Evolutionary conservation across 2,113 vertebrate species (phyloP), one percentile per base, ranked within the genome.

Genomic region (Alligator mississippiensis): DNA sequence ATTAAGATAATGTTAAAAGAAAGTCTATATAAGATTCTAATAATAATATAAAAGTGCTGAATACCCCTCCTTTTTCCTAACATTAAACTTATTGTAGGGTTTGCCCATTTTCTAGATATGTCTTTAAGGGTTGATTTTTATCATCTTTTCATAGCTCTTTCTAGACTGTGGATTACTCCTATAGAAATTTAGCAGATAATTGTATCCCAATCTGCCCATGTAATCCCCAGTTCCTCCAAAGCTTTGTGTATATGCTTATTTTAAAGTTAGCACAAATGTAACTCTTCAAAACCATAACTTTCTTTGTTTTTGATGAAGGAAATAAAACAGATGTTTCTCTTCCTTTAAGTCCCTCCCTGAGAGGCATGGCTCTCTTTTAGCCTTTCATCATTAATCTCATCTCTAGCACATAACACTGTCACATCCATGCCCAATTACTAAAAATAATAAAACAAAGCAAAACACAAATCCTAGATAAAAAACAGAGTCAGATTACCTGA

Each of bases 311-410:
- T 97, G 95, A 96, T 97, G 96, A 97, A 91, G 85, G 89, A 74
- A 94, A 95, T 38, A 72, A 96, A 93, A 11, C 94, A 93, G 96
- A 85, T 82, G 87, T 60, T 93, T 97, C 93, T 92, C 93, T 84
- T 89, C 82, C 87, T 95, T 58, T 91, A 97, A 96, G 96, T 96
- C 96, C 92, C 93, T 93, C 70, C 92, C 96, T 8, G 6, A 92
- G 94, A 95, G 93, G 90, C 87, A 80, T 25, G 91, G 92, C 82
- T 96, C 96, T 93, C 96, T 94, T 85, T 89, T 82, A 75, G 94
- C 78, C 90, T 97, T 96, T 97, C 95, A 96, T 96, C 96, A 90
- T 95, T 96, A 95, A 95, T 97, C 96, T 93, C 91, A 90, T 63
- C 84, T 93, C 88, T 64, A 28, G 84, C 85, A 88, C 93, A 93